Percentiles rank a stretch among this genome's conserved stretches.
phyloP scores from a whole-genome alignment of 2,797 vertebrate species.

The Lophura swinhoii region DNA sequence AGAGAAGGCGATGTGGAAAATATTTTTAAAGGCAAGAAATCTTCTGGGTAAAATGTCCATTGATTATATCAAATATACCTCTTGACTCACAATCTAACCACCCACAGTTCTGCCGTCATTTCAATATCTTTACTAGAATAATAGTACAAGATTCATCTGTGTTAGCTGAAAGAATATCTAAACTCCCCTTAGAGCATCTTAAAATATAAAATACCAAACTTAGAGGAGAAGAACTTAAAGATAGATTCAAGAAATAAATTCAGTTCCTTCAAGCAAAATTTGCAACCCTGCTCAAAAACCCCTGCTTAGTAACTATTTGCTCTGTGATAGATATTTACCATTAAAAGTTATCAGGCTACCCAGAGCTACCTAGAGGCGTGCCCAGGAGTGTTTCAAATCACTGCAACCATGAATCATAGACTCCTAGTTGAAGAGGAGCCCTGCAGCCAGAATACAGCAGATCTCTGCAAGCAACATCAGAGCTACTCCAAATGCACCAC shows the following conservation, averaged over 20 bases:
- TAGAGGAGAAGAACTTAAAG: neutral
- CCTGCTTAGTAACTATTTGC: neutral
- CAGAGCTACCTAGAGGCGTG: neutral
- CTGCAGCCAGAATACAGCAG: neutral
- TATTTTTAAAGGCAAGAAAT: constrained; percentile 31
- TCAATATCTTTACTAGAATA: neutral
- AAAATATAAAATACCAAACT: neutral
- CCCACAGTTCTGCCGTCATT: neutral
- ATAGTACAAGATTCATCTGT: neutral
- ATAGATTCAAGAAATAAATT: constrained; percentile 11
- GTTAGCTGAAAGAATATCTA: neutral
- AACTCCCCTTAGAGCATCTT: neutral
- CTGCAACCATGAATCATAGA: neutral
- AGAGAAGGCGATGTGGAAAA: constrained; percentile 44
- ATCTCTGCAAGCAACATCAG: neutral
- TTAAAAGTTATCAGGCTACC: neutral
- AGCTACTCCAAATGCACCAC: neutral
- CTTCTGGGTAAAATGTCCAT: constrained; percentile 12
- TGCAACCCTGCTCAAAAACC: neutral
- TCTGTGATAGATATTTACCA: neutral
- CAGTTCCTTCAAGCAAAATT: neutral
- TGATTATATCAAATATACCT: neutral
- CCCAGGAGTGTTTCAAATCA: neutral
- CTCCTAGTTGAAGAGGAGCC: neutral
- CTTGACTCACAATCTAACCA: constrained; percentile 40